Percentiles rank a stretch among this genome's conserved stretches.
Evolutionary conservation across 2,113 vertebrate species (phyloP).

Genomic region (Hassar affinis): DNA sequence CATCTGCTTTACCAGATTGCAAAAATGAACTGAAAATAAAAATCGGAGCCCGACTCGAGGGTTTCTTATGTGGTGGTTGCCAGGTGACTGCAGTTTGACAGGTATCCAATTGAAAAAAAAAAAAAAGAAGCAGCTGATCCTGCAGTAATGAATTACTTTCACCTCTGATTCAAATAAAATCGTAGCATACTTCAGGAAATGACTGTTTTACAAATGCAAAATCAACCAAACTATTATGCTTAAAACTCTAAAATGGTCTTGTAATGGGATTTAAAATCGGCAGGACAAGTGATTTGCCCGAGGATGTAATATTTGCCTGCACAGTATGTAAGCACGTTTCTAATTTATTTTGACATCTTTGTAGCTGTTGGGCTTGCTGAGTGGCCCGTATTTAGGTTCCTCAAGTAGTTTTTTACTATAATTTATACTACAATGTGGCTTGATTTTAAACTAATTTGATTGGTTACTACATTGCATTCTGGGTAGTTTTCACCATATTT

Average conservation of each 20-base stretch:
- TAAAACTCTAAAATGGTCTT: neutral
- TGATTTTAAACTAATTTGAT: too few relatives aligned
- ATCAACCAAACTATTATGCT: neutral
- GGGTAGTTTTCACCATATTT: too few relatives aligned
- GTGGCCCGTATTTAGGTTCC: neutral
- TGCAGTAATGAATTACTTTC: conserved; percentile 12
- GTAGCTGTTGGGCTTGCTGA: neutral
- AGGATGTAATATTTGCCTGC: neutral
- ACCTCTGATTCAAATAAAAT: neutral
- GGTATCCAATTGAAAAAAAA: conserved; percentile 22
- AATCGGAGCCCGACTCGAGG: conserved; percentile 14
- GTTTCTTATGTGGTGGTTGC: conserved; percentile 25
- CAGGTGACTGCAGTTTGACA: conserved; percentile 36
- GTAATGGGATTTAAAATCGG: neutral
- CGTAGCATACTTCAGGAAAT: neutral
- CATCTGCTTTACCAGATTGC: conserved; percentile 51
- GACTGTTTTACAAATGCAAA: neutral
- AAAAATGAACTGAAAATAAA: conserved; percentile 45
- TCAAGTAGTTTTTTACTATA: too few relatives aligned
- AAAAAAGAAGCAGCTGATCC: neutral
- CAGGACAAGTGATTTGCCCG: neutral
- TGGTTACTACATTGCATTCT: too few relatives aligned
- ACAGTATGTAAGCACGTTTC: neutral
- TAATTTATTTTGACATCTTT: neutral
- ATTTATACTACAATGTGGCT: too few relatives aligned